Conservation (phyloP, 2,888 invertebrate species). For the Ceraclea dissimilis region DNA sequence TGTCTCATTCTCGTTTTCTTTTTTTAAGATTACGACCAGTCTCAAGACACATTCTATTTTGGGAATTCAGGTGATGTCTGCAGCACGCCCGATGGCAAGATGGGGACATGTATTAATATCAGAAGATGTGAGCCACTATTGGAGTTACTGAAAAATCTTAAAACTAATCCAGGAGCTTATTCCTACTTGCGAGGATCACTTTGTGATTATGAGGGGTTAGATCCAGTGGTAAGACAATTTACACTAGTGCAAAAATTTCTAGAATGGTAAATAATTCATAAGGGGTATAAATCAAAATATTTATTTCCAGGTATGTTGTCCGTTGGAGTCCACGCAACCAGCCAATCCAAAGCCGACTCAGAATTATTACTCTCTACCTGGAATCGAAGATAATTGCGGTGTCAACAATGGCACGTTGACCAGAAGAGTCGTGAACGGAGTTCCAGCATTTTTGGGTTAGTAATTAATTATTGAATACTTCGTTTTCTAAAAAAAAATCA, state of each 20-base stretch:
- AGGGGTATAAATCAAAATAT: too few relatives aligned
- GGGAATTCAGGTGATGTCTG: conserved; percentile 32
- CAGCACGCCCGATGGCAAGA: conserved; percentile 39
- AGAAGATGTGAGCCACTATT: conserved; percentile 45
- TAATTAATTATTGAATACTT: conserved; percentile 28
- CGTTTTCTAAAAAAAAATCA: too few relatives aligned
- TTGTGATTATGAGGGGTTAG: conserved; percentile 59
- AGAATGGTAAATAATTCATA: too few relatives aligned
- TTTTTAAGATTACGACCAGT: not conserved
- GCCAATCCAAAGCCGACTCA: conserved; percentile 16
- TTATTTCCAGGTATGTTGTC: conserved; percentile 18
- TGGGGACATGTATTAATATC: conserved; percentile 50
- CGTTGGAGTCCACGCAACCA: conserved; percentile 1
- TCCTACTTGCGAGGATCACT: conserved; percentile 53
- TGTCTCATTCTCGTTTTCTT: not conserved
- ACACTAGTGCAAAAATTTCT: not conserved
- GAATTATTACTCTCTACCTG: conserved; percentile 16
- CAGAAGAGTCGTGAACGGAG: conserved; percentile 63
- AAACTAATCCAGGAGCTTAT: conserved; percentile 39
- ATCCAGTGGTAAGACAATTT: conserved; percentile 51
- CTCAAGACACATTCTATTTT: not conserved
- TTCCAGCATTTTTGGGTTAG: conserved; percentile 57
- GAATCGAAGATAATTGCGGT: conserved; percentile 46
- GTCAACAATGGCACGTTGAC: conserved; percentile 46
- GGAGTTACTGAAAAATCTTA: conserved; percentile 37